These are phyloP conservation scores for Calliphora vomitoria DNA, from an alignment of 2,888 invertebrate species.

Conservation along the genomic window DNA sequence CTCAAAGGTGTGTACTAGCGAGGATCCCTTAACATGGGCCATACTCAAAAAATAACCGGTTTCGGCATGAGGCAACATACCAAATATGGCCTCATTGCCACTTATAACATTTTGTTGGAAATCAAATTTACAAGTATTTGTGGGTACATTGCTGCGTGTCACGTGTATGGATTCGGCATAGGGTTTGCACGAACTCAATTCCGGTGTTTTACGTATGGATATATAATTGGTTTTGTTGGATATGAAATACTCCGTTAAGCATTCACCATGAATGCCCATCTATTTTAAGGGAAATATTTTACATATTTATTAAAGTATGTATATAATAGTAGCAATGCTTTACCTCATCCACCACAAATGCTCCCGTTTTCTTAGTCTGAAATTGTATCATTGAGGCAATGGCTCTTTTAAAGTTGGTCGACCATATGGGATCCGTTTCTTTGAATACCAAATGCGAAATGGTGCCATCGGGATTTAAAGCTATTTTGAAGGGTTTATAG, in stretches of 20 bases:
- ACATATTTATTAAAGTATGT: background rate
- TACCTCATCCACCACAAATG: constrained; percentile 84
- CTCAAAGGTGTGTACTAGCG: constrained; percentile 84
- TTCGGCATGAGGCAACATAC: constrained; percentile 81
- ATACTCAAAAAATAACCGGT: constrained; percentile 83
- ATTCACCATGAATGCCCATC: constrained; percentile 87
- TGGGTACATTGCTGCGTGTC: constrained; percentile 84
- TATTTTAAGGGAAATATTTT: constrained; percentile 76
- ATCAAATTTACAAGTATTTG: constrained; percentile 84
- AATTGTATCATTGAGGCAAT: constrained; percentile 88
- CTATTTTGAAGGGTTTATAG: constrained; percentile 84
- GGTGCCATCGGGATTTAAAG: constrained; percentile 81
- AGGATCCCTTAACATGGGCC: constrained; percentile 84
- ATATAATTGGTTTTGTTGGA: constrained; percentile 83
- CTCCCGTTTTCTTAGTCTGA: constrained; percentile 84
- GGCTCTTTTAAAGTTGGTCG: constrained; percentile 88
- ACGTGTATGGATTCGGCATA: constrained; percentile 83
- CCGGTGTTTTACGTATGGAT: constrained; percentile 84
- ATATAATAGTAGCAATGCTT: constrained; percentile 26
- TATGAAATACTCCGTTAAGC: constrained; percentile 85
- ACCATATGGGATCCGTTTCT: constrained; percentile 87
- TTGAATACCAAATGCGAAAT: constrained; percentile 83
- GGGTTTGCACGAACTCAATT: constrained; percentile 83
- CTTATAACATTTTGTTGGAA: constrained; percentile 84
- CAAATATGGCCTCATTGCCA: constrained; percentile 84